Conservation (phyloP, 2,888 invertebrate genomes). For the Diloba caeruleocephala region DNA sequence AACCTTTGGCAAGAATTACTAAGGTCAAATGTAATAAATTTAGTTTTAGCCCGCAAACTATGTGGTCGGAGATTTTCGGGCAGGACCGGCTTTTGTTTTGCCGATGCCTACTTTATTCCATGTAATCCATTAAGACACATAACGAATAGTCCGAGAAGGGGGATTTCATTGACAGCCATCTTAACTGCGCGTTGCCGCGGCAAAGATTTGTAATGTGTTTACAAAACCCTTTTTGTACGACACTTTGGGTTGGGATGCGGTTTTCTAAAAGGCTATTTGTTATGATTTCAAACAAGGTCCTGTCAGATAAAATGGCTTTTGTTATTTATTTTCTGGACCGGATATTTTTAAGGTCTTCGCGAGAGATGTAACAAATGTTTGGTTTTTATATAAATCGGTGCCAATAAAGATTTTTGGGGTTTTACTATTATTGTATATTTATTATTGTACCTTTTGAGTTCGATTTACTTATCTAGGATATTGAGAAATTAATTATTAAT, state of each 20-base stretch:
- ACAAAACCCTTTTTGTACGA: constrained; percentile 82
- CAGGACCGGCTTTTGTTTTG: constrained; percentile 84
- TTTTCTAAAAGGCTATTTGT: constrained; percentile 87
- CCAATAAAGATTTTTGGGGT: constrained; percentile 43
- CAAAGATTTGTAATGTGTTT: constrained; percentile 86
- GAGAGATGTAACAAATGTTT: constrained; percentile 68
- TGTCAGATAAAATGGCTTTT: constrained; percentile 85
- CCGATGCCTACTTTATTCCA: constrained; percentile 85
- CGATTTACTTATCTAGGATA: constrained; percentile 21
- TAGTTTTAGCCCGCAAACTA: constrained; percentile 86
- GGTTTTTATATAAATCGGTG: constrained; percentile 49
- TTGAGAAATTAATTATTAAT: constrained; percentile 22
- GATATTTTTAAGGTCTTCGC: constrained; percentile 76
- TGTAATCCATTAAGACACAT: constrained; percentile 87
- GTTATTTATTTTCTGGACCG: constrained; percentile 81
- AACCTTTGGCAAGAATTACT: constrained; percentile 86
- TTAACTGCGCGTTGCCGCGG: constrained; percentile 78
- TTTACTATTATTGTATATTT: too few species aligned
- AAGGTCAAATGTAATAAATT: constrained; percentile 88
- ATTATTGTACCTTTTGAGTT: constrained; percentile 32
- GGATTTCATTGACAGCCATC: constrained; percentile 85
- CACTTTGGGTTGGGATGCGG: constrained; percentile 83
- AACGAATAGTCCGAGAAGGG: constrained; percentile 81
- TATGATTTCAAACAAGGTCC: constrained; percentile 87
- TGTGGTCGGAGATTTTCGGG: constrained; percentile 85